phyloP scores from a whole-genome alignment of 2,888 invertebrate species.

The Xylocampa areola region DNA sequence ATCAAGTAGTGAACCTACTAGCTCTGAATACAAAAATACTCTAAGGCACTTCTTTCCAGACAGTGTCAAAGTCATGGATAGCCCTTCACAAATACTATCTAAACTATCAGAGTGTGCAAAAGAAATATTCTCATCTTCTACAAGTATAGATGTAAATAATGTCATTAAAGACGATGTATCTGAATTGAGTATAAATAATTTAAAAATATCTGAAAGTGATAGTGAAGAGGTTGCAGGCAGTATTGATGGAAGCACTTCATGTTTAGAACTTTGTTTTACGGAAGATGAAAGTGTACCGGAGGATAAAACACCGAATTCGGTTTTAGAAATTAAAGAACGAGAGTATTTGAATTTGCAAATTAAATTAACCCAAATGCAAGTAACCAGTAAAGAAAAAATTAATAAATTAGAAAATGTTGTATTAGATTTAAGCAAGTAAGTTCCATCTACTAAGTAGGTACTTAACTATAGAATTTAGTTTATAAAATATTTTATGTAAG shows the following conservation, averaged over 20 bases:
- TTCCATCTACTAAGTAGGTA: constrained; percentile 26
- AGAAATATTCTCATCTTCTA: constrained; percentile 86
- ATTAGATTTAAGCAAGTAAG: constrained; percentile 91
- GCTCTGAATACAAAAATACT: constrained; percentile 80
- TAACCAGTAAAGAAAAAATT: constrained; percentile 83
- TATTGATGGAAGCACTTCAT: constrained; percentile 85
- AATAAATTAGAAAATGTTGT: constrained; percentile 88
- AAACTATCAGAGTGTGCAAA: constrained; percentile 87
- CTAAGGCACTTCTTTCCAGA: constrained; percentile 86
- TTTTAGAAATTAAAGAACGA: constrained; percentile 84
- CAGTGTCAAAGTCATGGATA: constrained; percentile 82
- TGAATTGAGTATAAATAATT: constrained; percentile 82
- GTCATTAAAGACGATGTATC: constrained; percentile 80
- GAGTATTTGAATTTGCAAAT: constrained; percentile 87
- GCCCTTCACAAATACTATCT: constrained; percentile 84
- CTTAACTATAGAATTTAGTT: too few species aligned
- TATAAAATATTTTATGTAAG: too few species aligned
- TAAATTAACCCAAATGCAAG: constrained; percentile 85
- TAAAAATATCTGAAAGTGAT: constrained; percentile 86
- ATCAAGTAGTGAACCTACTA: constrained; percentile 83
- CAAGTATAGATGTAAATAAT: constrained; percentile 81
- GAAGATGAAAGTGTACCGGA: constrained; percentile 83
- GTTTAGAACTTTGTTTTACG: constrained; percentile 85
- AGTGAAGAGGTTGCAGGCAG: constrained; percentile 85
- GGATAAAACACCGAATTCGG: constrained; percentile 73